phyloP scores from a whole-genome alignment of 2,888 invertebrate species.

The Drosophila ustulata region DNA sequence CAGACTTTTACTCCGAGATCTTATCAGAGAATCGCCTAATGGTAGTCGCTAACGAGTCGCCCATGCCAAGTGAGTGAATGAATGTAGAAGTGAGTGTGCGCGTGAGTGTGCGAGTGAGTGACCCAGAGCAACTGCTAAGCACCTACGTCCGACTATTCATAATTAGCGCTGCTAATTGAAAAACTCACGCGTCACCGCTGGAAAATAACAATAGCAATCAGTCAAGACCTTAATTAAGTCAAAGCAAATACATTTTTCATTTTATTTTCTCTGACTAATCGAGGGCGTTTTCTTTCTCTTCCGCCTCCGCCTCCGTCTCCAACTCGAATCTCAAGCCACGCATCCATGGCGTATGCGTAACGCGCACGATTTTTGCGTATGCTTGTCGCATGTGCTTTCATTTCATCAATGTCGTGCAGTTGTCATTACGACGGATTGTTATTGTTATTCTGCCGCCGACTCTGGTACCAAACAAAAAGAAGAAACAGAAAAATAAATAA shows the following conservation, averaged over 20 bases:
- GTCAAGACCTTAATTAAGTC: slow-evolving; percentile 60
- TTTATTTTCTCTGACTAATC: slow-evolving; percentile 40
- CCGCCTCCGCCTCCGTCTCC: slow-evolving; percentile 40
- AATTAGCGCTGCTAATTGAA: slow-evolving; percentile 73
- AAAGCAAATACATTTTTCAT: slow-evolving; percentile 34
- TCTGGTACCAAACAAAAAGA: slow-evolving; percentile 9
- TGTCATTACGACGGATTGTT: slow-evolving; percentile 56
- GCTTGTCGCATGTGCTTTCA: slow-evolving; percentile 47
- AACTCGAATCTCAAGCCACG: background rate
- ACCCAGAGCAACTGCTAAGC: slow-evolving; percentile 37
- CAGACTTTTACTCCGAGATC: slow-evolving; percentile 9
- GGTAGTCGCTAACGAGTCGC: slow-evolving; percentile 38
- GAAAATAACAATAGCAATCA: slow-evolving; percentile 31
- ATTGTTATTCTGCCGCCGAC: slow-evolving; percentile 42
- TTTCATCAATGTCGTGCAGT: slow-evolving; percentile 63
- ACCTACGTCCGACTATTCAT: slow-evolving; percentile 45
- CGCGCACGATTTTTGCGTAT: slow-evolving; percentile 52
- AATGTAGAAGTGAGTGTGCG: slow-evolving; percentile 13
- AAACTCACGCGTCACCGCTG: slow-evolving; percentile 55
- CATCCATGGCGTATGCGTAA: slow-evolving; percentile 62
- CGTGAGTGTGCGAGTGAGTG: slow-evolving; percentile 18
- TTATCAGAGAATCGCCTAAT: slow-evolving; percentile 28
- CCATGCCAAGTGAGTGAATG: slow-evolving; percentile 47
- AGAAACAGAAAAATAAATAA: slow-evolving; percentile 36
- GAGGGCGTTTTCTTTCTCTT: slow-evolving; percentile 54